Conservation (phyloP, 2,797 vertebrate species). For the Sebastes aleutianus region DNA sequence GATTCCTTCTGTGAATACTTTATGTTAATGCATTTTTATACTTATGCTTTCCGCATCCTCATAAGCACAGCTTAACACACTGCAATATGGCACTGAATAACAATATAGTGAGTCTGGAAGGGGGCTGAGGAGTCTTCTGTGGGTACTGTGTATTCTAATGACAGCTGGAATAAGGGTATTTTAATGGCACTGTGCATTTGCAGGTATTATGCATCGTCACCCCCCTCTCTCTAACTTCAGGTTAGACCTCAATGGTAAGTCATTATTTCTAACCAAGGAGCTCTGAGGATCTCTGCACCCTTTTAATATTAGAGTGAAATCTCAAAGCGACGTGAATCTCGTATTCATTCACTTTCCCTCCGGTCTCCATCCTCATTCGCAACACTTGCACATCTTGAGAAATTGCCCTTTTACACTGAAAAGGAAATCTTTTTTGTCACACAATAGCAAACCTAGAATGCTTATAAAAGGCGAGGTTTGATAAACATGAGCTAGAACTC, state of each 20-base stretch:
- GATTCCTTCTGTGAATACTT: constrained; percentile 35
- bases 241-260: constrained; percentile 40
- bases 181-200: constrained; percentile 38
- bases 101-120: not conserved
- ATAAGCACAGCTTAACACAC: constrained; percentile 28
- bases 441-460: constrained; percentile 12
- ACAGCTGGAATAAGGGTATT: constrained; percentile 31
- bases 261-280: constrained; percentile 56
- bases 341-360: constrained; percentile 46
- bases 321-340: constrained; percentile 54
- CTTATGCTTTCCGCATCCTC: constrained; percentile 22
- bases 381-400: constrained; percentile 29
- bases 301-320: constrained; percentile 67
- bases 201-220: constrained; percentile 37
- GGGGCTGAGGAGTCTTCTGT: constrained; percentile 18
- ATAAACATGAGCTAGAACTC: constrained; percentile 18
- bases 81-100: constrained; percentile 41
- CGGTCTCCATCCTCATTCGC: constrained; percentile 4
- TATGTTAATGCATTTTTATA: constrained; percentile 30
- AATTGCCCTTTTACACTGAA: constrained; percentile 16
- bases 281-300: constrained; percentile 42
- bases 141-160: constrained; percentile 39
- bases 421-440: not conserved
- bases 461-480: constrained; percentile 26
- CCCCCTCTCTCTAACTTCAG: constrained; percentile 12